Evolutionary conservation across 2,113 vertebrate species (phyloP), one percentile per base, ranked within the genome.

Genomic region (Pterocles gutturalis): DNA sequence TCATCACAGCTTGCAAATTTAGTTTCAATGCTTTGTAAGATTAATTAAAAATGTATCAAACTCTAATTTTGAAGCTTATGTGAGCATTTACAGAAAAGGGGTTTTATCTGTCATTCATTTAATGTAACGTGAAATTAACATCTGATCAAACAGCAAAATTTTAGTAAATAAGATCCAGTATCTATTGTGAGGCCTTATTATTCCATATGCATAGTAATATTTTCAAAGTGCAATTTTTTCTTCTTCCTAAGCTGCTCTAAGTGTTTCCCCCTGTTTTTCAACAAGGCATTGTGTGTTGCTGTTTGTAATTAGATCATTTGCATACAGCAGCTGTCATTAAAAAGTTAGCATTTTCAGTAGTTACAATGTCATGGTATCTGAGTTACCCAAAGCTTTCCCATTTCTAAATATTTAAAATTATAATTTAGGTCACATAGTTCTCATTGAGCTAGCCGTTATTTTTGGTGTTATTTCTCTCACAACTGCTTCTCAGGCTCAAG

Each of bases 21-120:
- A 93, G 92, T 97, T 96, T 79, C 41, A 55, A 29, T 61, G 91
- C 72, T 97, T 97, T 97, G 85, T 94, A 95, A 94, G 84, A 78
- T 94, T 93, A 91, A 95, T 97, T 88, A 51, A 93, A 95, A 95
- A 91, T 33, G 13, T 78, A 91, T 84, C 72, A 67, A 72, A 89
- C 43, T 73, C 25, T 90, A 65, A 93, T 83, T 90, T 89, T 94
- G 75, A 94, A 86, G 61, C 66, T 77, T 78, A 81, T 69, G 61
- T 93, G 83, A 80, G 29, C 72, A 17, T 78, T 90, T 95, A 83
- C 91, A 96, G 83, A 72, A 96, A 64, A 72, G 25, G 43, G 8
- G n/a, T 28, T 84, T 92, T 96, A 92, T 92, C 58, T 89, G 61
- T 67, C 95, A 8, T 45, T 96, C 62, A 81, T 95, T 77, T 95